These are phyloP conservation scores for Melipona quadrifasciata DNA, from an alignment of 1,140 invertebrate genomes.

Conservation along the genomic window DNA sequence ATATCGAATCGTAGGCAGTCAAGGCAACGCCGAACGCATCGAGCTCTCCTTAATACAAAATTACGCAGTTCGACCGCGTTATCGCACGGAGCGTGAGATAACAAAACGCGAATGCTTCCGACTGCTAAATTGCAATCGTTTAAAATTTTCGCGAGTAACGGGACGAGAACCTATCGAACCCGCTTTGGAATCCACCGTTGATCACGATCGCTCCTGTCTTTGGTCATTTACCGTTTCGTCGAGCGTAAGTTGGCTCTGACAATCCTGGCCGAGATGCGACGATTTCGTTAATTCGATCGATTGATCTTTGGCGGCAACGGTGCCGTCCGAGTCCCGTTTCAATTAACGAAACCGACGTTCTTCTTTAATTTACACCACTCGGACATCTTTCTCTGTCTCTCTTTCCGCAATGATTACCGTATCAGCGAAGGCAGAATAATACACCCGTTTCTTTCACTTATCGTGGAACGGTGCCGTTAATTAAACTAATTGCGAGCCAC, in stretches of 20 bases:
- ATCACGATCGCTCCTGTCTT: not conserved
- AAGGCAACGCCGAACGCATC: not conserved
- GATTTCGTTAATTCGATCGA: slow-evolving; percentile 48
- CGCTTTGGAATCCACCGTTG: not conserved
- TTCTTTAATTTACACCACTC: slow-evolving; percentile 34
- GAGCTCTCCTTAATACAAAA: slow-evolving; percentile 1
- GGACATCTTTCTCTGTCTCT: not conserved
- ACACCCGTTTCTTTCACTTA: slow-evolving; percentile 38
- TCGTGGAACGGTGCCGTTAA: slow-evolving; percentile 46
- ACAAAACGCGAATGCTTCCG: not conserved
- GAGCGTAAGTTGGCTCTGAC: not conserved
- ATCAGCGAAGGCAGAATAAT: slow-evolving; percentile 39
- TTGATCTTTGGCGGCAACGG: slow-evolving; percentile 9
- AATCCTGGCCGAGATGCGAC: not conserved
- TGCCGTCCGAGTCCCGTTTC: slow-evolving; percentile 28
- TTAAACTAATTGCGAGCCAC: slow-evolving; percentile 58
- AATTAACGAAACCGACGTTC: slow-evolving; percentile 50
- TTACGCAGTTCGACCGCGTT: slow-evolving; percentile 2
- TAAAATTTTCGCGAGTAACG: slow-evolving; percentile 49
- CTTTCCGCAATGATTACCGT: slow-evolving; percentile 34
- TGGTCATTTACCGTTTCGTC: not conserved
- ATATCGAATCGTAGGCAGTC: not conserved
- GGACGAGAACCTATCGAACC: slow-evolving; percentile 13
- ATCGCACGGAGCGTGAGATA: slow-evolving; percentile 16
- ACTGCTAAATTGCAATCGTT: slow-evolving; percentile 52